Evolutionary conservation across 2,113 vertebrate genomes (phyloP), one percentile per base, ranked within the genome.

Genomic region (Cottus gobio): DNA sequence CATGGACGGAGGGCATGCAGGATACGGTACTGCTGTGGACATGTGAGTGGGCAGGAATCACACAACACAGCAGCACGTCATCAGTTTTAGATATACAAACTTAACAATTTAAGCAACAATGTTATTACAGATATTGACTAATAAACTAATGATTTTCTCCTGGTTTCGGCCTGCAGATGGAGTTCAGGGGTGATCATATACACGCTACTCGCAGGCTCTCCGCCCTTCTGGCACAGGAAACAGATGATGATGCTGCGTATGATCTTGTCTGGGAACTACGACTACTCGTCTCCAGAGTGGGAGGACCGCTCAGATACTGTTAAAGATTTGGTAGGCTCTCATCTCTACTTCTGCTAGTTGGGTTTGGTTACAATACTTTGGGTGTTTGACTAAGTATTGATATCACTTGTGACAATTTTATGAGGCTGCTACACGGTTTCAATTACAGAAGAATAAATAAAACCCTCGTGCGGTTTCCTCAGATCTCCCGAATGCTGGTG

Each of bases 191-290:
- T 99, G 71, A 97, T 99, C 93, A 97, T 99, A 98, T 99, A 98
- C 93, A 99, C 98, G 0, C 89, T 99, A 77, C 95, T 99, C 68
- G 97, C 98, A 0, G 98, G 98, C 60, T 99, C 98, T 0, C 98
- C 98, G 0, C 98, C 98, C 1, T 99, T 99, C 95, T 99, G 98
- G 98, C 98, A 99, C 94, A 95, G 98, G 77, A 99, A 99, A 82
- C 98, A 99, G 95, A 97, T 97, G 96, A 90, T 99, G 91, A 99
- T 99, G 98, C 93, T 99, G 85, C 93, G 98, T 28, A 97, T 98
- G 98, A 99, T 99, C 84, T 94, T 99, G 93, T 94, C 94, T 0
- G 98, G 98, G 58, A 95, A 85, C 16, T 99, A 98, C 71, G 93
- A 97, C 61, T 98, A 97, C 4, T 92, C 94, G 4, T 99, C 97